Percentiles rank a stretch among this genome's conserved stretches.
phyloP scores from a whole-genome alignment of 2,797 vertebrate genomes.

The Muscicapa comitata region DNA sequence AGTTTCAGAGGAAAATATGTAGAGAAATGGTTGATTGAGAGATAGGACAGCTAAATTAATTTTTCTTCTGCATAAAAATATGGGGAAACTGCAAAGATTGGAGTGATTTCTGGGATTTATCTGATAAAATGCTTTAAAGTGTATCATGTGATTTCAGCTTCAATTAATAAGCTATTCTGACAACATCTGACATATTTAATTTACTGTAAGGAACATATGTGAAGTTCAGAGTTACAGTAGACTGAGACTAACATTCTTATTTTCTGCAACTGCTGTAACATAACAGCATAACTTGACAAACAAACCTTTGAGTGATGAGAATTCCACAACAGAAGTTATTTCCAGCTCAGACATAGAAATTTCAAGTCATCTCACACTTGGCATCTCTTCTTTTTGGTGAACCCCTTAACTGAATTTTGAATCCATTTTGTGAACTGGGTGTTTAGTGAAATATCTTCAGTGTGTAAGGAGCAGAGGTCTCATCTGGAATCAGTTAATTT shows the following conservation, averaged over 20 bases:
- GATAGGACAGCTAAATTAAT: neutral
- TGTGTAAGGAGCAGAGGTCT: conserved; percentile 25
- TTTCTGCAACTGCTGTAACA: neutral
- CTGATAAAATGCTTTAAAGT: neutral
- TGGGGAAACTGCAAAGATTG: neutral
- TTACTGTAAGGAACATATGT: conserved; percentile 6
- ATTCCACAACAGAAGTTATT: neutral
- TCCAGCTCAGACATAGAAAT: neutral
- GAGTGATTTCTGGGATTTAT: neutral
- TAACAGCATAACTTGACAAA: neutral
- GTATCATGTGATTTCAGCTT: neutral
- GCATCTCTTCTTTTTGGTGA: neutral
- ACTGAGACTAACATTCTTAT: neutral
- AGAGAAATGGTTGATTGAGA: neutral
- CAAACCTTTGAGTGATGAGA: neutral
- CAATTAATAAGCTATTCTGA: neutral
- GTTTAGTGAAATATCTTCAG: neutral
- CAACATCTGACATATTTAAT: neutral
- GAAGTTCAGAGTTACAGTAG: conserved; percentile 7
- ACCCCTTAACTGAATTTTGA: neutral
- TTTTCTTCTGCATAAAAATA: neutral
- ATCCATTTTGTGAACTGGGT: conserved; percentile 19
- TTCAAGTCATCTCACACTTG: neutral
- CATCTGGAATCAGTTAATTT: conserved; percentile 57
- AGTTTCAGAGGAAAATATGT: neutral